Conservation (phyloP, 23 tunicate species). For the Styela clava region DNA sequence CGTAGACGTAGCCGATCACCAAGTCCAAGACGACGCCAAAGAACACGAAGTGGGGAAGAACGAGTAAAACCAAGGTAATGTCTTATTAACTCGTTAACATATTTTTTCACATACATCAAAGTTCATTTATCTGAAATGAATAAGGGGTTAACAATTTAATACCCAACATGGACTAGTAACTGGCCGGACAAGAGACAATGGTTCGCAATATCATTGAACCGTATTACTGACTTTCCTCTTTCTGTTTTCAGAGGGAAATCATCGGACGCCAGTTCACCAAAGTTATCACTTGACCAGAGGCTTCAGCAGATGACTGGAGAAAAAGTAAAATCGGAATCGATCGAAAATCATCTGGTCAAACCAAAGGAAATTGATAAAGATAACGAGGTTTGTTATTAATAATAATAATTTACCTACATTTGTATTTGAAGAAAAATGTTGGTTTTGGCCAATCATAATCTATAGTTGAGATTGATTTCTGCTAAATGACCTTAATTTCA, state of each 20-base stretch:
- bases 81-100: too few species aligned
- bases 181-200: too few species aligned
- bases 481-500: too few species aligned
- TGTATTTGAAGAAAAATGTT: not conserved
- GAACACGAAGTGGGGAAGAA: not conserved
- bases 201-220: too few species aligned
- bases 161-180: too few species aligned
- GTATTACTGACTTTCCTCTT: too few species aligned
- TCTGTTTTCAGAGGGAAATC: not conserved
- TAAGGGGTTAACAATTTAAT: too few species aligned
- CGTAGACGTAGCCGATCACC: not conserved
- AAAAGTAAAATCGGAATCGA: not conserved
- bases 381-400: not conserved
- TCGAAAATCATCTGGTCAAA: not conserved
- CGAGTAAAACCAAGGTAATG: not conserved
- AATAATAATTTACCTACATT: not conserved
- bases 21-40: not conserved
- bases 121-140: too few species aligned
- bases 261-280: constrained; percentile 20
- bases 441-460: too few species aligned
- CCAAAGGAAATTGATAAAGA: not conserved
- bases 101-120: too few species aligned
- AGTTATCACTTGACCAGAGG: constrained; percentile 75
- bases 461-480: too few species aligned
- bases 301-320: constrained; percentile 80